These are phyloP conservation scores for Drosophila parvula DNA, from an alignment of 1,140 invertebrate genomes.

Conservation along the genomic window DNA sequence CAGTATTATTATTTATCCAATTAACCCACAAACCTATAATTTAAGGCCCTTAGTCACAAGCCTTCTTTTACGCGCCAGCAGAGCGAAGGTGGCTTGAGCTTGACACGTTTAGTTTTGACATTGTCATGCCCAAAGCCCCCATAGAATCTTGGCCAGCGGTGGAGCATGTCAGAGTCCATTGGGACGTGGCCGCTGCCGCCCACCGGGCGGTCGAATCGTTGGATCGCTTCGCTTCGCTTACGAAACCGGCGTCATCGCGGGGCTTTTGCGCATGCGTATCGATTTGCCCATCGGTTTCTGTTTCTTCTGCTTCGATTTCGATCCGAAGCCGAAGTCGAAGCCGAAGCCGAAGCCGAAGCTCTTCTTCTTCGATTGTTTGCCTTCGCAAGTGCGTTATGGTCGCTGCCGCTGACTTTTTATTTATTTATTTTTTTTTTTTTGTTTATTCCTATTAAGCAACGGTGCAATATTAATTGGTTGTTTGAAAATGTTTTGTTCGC, in stretches of 20 bases:
- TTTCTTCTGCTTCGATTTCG: conserved; percentile 2
- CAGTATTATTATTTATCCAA: neutral
- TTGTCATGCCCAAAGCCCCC: conserved; percentile 58
- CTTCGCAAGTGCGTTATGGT: conserved; percentile 22
- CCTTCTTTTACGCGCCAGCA: conserved; percentile 11
- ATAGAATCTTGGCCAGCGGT: conserved; percentile 55
- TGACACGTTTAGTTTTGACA: conserved; percentile 71
- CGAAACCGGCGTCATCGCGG: conserved; percentile 39
- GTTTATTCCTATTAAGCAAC: conserved; percentile 49
- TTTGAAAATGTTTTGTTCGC: conserved; percentile 41
- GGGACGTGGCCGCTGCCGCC: conserved; percentile 10
- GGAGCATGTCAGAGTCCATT: conserved; percentile 5
- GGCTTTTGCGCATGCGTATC: conserved; percentile 70
- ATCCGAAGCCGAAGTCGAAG: neutral
- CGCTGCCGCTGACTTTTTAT: conserved; percentile 43
- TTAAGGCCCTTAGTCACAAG: neutral
- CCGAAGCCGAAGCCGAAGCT: conserved; percentile 2
- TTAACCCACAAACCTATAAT: neutral
- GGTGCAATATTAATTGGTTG: conserved; percentile 65
- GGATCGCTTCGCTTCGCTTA: conserved; percentile 25
- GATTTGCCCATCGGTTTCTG: conserved; percentile 27
- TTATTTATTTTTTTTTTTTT: conserved; percentile 37
- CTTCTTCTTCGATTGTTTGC: conserved; percentile 22
- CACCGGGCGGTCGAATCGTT: conserved; percentile 15
- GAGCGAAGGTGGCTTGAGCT: conserved; percentile 25